Conservation (phyloP, 2,797 vertebrate species). For the Hyperoplus immaculatus region DNA sequence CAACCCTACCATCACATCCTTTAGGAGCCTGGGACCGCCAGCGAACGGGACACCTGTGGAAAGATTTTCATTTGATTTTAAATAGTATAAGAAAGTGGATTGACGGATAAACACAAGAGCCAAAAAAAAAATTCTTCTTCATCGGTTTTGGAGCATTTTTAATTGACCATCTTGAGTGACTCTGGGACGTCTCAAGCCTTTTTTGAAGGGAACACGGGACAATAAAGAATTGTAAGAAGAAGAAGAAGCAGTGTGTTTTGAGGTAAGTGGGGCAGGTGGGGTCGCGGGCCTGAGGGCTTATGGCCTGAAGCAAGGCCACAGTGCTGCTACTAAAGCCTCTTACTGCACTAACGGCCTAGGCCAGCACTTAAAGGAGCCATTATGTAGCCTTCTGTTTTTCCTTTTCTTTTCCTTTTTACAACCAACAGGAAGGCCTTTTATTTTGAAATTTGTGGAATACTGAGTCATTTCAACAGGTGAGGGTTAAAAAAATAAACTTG, state of each 20-base stretch:
- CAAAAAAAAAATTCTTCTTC: neutral
- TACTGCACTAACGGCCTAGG: conserved; percentile 70
- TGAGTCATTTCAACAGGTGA: too few species aligned
- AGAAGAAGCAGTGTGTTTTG: conserved; percentile 42
- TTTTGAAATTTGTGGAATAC: too few species aligned
- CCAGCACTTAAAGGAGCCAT: conserved; percentile 70
- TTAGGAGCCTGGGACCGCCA: conserved; percentile 13
- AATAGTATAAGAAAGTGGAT: neutral
- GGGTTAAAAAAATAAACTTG: too few species aligned
- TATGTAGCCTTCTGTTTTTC: conserved; percentile 22
- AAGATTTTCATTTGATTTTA: neutral
- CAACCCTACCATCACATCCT: neutral
- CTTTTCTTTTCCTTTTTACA: too few species aligned
- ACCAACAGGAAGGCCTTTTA: too few species aligned
- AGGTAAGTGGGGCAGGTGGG: conserved; percentile 75
- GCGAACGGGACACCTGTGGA: neutral
- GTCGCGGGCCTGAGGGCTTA: conserved; percentile 59
- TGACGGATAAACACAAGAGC: neutral
- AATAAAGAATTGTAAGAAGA: neutral
- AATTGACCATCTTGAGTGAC: neutral
- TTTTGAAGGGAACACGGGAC: neutral
- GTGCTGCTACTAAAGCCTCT: conserved; percentile 84
- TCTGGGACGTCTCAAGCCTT: neutral
- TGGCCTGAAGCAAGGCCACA: conserved; percentile 57
- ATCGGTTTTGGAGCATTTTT: neutral